Percentiles rank a stretch among this genome's conserved stretches.
These are phyloP conservation scores for Lottia gigantea DNA, from an alignment of 2,888 invertebrate species.

Conservation along the genomic window DNA sequence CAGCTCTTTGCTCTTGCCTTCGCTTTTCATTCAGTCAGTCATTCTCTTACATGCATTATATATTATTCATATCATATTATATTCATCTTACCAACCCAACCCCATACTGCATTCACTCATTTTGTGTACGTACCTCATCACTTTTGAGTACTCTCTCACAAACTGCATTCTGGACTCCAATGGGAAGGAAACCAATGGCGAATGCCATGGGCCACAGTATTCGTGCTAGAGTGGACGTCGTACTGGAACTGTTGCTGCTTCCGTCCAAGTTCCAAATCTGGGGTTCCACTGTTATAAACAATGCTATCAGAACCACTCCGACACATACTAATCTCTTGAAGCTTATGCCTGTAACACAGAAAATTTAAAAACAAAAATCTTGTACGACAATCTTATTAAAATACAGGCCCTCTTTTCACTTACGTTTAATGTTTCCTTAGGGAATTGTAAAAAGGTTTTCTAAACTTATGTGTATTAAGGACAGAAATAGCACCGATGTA, in stretches of 20 bases:
- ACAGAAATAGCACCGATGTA: too few species aligned
- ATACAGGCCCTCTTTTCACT: too few species aligned
- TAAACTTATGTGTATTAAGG: too few species aligned
- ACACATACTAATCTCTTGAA: slow-evolving; percentile 38
- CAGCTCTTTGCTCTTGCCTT: too few species aligned
- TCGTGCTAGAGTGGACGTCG: slow-evolving; percentile 27
- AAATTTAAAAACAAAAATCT: background rate
- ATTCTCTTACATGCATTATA: too few species aligned
- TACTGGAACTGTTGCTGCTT: slow-evolving; percentile 28
- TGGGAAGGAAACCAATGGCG: slow-evolving; percentile 45
- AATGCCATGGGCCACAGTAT: slow-evolving; percentile 51
- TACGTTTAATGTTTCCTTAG: too few species aligned
- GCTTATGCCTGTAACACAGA: slow-evolving; percentile 38
- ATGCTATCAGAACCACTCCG: slow-evolving; percentile 40
- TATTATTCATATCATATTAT: too few species aligned
- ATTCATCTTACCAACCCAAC: too few species aligned
- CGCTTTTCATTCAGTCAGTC: too few species aligned
- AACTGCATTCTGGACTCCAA: slow-evolving; percentile 43
- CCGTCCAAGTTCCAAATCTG: slow-evolving; percentile 48
- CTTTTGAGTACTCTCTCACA: slow-evolving; percentile 45
- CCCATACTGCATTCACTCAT: too few species aligned
- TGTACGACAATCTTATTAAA: too few species aligned
- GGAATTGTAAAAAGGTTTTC: too few species aligned
- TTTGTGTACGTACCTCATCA: slow-evolving; percentile 34
- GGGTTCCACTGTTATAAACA: slow-evolving; percentile 49